A percentile compares a stretch with the other conserved stretches of the same genome.
These are phyloP conservation scores for Leptodirus hochenwartii DNA, from an alignment of 2,888 invertebrate genomes.

Conservation along the genomic window DNA sequence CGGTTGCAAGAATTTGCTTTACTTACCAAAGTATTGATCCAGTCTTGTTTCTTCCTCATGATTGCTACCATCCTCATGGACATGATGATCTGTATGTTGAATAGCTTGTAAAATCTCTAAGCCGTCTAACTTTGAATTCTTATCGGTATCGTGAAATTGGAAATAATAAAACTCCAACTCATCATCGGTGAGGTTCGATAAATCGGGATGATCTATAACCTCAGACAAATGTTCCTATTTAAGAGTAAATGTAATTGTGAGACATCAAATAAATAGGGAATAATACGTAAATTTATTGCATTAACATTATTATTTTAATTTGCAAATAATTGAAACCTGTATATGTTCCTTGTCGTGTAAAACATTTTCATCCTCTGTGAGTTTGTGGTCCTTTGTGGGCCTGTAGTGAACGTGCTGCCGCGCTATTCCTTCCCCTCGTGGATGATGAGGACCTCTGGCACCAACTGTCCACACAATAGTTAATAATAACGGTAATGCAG, in stretches of 20 bases:
- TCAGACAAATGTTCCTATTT: constrained; percentile 25
- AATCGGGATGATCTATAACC: constrained; percentile 29
- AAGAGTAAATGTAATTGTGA: constrained; percentile 1
- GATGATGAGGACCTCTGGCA: constrained; percentile 45
- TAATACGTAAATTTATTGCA: constrained; percentile 1
- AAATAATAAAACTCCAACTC: constrained; percentile 77
- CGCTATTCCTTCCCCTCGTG: constrained; percentile 29
- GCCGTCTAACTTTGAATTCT: constrained; percentile 77
- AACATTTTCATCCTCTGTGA: constrained; percentile 51
- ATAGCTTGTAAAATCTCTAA: constrained; percentile 74
- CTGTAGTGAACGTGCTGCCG: constrained; percentile 38
- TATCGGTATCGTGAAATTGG: constrained; percentile 76
- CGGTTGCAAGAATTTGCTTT: constrained; percentile 5
- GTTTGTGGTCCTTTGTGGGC: constrained; percentile 36
- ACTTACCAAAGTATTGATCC: constrained; percentile 28
- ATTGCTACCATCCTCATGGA: constrained; percentile 23
- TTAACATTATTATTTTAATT: constrained; percentile 19
- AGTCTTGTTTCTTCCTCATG: constrained; percentile 24
- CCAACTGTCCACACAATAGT: too few relatives aligned
- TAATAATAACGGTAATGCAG: too few relatives aligned
- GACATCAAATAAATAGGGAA: constrained; percentile 2
- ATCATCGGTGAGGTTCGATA: constrained; percentile 61
- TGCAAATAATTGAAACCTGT: constrained; percentile 33
- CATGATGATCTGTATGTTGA: constrained; percentile 43
- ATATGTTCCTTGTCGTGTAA: constrained; percentile 46